These are phyloP conservation scores for Rhopalosiphum padi DNA, from an alignment of 1,140 invertebrate genomes.

Conservation along the genomic window DNA sequence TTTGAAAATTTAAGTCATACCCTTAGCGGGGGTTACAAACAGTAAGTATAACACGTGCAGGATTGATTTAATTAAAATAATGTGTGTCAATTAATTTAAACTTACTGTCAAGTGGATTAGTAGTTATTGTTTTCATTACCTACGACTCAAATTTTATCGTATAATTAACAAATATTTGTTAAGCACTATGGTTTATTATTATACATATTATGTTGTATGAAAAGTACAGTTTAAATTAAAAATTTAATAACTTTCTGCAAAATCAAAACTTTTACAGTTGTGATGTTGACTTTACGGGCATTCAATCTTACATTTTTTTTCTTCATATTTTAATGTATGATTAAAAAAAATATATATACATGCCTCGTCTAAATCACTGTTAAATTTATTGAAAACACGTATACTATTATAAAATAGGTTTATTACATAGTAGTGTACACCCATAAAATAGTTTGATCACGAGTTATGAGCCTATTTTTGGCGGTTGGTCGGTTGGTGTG, in stretches of 20 bases:
- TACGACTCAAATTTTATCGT: not conserved
- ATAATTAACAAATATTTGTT: not conserved
- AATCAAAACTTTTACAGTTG: too few relatives aligned
- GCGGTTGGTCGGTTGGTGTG: not conserved
- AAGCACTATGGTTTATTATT: not conserved
- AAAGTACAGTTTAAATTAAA: not conserved
- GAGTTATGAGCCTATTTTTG: not conserved
- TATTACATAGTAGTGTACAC: not conserved
- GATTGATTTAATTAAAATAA: not conserved
- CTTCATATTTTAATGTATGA: not conserved
- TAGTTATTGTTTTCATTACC: not conserved
- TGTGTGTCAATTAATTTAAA: not conserved
- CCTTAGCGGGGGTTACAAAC: not conserved
- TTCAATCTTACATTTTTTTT: not conserved
- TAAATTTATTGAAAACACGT: not conserved
- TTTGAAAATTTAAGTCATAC: not conserved
- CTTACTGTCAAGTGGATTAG: not conserved
- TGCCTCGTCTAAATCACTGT: not conserved
- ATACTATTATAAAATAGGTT: too few relatives aligned
- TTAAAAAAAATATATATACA: not conserved
- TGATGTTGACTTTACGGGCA: too few relatives aligned
- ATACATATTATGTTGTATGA: not conserved
- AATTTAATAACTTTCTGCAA: too few relatives aligned
- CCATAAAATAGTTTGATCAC: not conserved
- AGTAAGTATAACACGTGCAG: not conserved